phyloP scores from a whole-genome alignment of 2,888 invertebrate species.

The Podabrus alpinus region DNA sequence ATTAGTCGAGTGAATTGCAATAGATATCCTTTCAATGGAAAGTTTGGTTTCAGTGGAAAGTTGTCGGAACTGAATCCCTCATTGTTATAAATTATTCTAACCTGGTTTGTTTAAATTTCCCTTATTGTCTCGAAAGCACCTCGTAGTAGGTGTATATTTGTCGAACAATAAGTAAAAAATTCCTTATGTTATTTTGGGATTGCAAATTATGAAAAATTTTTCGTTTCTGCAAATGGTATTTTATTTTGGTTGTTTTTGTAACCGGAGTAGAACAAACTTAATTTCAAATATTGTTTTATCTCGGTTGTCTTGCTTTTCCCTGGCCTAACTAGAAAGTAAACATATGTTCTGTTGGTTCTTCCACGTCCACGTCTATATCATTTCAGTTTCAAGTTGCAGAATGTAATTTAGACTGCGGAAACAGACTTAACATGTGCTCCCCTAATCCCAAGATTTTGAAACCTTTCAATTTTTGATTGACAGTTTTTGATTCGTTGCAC shows the following conservation, averaged over 20 bases:
- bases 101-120: background rate
- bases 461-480: background rate
- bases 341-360: constrained; percentile 26
- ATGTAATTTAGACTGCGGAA: constrained; percentile 29
- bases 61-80: background rate
- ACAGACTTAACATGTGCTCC: constrained; percentile 25
- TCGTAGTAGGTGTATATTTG: no score
- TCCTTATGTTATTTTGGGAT: background rate
- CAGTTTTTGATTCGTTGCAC: constrained; percentile 12
- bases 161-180: no score
- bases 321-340: constrained; percentile 24
- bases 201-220: background rate
- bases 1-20: background rate
- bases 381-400: constrained; percentile 27
- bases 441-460: constrained; percentile 20
- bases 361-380: constrained; percentile 24
- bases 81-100: background rate
- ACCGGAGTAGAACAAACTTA: constrained; percentile 18
- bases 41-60: background rate
- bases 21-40: background rate
- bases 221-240: background rate
- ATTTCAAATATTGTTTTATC: constrained; percentile 25
- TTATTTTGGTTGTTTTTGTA: constrained; percentile 18
- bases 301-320: constrained; percentile 10
- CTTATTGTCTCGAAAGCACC: background rate